Percentiles rank a stretch among this genome's conserved stretches.
Conservation (phyloP, 2,113 vertebrate species). For the Tetrax tetrax region DNA sequence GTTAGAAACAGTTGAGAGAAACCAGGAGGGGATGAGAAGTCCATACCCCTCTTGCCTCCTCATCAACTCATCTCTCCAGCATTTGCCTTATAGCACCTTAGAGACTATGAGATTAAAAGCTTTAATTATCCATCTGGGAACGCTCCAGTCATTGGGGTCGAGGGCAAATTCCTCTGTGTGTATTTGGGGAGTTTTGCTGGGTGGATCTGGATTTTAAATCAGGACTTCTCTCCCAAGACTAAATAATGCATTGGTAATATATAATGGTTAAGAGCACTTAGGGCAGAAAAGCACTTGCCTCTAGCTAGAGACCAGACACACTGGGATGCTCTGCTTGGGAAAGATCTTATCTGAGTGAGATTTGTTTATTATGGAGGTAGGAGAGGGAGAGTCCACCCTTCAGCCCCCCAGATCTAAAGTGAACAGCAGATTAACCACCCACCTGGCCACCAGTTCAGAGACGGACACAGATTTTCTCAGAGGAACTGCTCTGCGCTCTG, state of each 20-base stretch:
- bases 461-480: slow-evolving; percentile 80
- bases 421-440: background rate
- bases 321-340: background rate
- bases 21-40: background rate
- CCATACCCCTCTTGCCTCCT: background rate
- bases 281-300: background rate
- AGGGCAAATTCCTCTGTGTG: slow-evolving; percentile 6
- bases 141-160: background rate
- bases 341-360: background rate
- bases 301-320: background rate
- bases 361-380: background rate
- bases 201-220: background rate
- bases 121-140: slow-evolving; percentile 6
- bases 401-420: background rate
- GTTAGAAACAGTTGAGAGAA: background rate
- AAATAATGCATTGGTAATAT: background rate
- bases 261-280: background rate
- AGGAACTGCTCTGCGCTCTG: background rate
- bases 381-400: background rate
- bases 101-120: background rate
- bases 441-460: slow-evolving; percentile 83
- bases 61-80: background rate
- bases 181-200: background rate
- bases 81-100: background rate
- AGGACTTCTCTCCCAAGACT: background rate